A percentile compares a stretch with the other conserved stretches of the same genome.
These are phyloP conservation scores for Hemichromis elongatus DNA, from an alignment of 2,113 vertebrate genomes.

Conservation along the genomic window DNA sequence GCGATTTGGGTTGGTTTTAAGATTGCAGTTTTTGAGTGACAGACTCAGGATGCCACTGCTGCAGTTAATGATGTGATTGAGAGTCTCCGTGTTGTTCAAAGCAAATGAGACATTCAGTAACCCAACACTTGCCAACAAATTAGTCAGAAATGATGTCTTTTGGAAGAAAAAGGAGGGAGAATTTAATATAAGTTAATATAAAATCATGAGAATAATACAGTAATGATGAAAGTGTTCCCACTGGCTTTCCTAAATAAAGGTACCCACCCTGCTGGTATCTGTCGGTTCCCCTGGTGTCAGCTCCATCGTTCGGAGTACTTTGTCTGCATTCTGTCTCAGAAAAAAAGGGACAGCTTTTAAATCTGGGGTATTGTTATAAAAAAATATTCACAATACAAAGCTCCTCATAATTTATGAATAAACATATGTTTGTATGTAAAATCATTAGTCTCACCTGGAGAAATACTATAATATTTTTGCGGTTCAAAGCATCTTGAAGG, in stretches of 20 bases:
- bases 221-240: neutral
- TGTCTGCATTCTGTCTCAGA: constrained; percentile 9
- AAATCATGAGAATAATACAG: neutral
- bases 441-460: constrained; percentile 14
- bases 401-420: neutral
- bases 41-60: constrained; percentile 42
- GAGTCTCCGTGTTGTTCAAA: accelerated
- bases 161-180: neutral
- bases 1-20: neutral
- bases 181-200: neutral
- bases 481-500: accelerated
- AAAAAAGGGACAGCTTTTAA: neutral
- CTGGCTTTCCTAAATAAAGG: neutral
- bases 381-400: neutral
- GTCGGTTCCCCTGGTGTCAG: neutral
- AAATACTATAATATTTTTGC: accelerated
- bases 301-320: constrained; percentile 4
- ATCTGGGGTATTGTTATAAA: neutral
- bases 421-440: neutral
- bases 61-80: constrained; percentile 37
- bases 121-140: accelerated
- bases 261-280: neutral
- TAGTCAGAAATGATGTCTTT: neutral
- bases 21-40: constrained; percentile 35
- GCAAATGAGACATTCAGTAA: accelerated